Base-by-base conservation (phyloP, 2,888 invertebrate genomes). In the Oscheius sp. region DNA sequence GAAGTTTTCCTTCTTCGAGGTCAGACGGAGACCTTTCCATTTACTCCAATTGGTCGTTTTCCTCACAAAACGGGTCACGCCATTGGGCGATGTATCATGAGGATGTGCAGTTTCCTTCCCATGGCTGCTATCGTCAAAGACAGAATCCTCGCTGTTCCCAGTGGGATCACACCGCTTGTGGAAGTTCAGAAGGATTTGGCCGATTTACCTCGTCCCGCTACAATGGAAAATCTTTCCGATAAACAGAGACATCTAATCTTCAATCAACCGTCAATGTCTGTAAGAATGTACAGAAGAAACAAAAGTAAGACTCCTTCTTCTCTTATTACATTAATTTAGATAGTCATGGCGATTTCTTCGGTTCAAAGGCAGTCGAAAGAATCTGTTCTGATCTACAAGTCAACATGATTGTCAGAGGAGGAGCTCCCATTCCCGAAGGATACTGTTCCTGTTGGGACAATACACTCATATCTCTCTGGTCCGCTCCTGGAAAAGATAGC, bases 91-190 rank as follows among this genome's bases (percentile, higher is more conserved):
- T 72, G 71, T 38, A 65, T 74, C 41, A 67, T 51, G 36, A 32
- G 78, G 41, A 71, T 78, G 68, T 78, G 71, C 56, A 68, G 71
- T 17, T 62, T 71, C 8, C 63, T 78, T 17, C 75, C 78, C 2
- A 67, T 69, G n/a, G 70, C 74, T 12, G 78, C 78, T 0, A 56
- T 76, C 1, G 69, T 78, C 14, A 70, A 68, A 17, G 62, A 67
- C 2, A 63, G 64, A 20, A 67, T 74, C 9, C 59, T 78, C 8
- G 70, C 67, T 6, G 70, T 73, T n/a, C 73, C 73, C 30, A 72
- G 74, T 56, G 78, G 78, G 51, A 71, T 75, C 41, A 74, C 72
- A n/a, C 74, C 71, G 2, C 56, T 66, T 54, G 62, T 61, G 20
- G 36, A 32, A 9, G 54, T 62, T 9, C 67, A 59, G 36, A 38